Evolutionary conservation across 2,113 vertebrate species (phyloP).

Genomic region (Tenebrosternarchus preto): DNA sequence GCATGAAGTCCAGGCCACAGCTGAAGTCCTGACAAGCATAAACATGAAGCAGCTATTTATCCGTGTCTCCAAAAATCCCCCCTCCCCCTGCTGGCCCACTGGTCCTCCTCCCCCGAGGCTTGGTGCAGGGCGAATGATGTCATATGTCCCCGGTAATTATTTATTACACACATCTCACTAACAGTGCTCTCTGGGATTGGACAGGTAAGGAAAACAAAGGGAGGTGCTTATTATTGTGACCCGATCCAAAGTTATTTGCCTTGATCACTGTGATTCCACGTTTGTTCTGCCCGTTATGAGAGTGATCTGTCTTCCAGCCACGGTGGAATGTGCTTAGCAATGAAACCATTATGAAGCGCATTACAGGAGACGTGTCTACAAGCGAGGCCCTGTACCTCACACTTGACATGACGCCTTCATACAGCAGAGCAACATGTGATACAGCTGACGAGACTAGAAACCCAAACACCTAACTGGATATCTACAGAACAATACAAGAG

Average conservation of each 20-base stretch:
- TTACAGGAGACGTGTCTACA: conserved; percentile 36
- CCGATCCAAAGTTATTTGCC: conserved; percentile 16
- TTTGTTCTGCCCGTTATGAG: conserved; percentile 15
- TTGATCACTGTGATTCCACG: conserved; percentile 28
- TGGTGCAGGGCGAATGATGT: conserved; percentile 45
- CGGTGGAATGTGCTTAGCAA: conserved; percentile 11
- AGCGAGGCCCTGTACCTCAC: conserved; percentile 31
- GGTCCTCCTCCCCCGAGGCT: conserved; percentile 11
- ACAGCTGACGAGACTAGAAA: neutral
- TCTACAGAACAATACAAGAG: conserved; percentile 9
- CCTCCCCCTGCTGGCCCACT: neutral
- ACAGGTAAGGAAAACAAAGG: conserved; percentile 36
- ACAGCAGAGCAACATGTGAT: conserved; percentile 26
- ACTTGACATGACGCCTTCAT: conserved; percentile 38
- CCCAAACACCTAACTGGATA: neutral
- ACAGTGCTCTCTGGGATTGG: conserved; percentile 33
- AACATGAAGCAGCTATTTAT: conserved; percentile 61
- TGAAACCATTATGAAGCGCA: conserved; percentile 38
- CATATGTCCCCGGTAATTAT: conserved; percentile 42
- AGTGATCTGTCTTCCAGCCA: conserved; percentile 26
- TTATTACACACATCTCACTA: conserved; percentile 39
- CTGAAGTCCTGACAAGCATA: conserved; percentile 66
- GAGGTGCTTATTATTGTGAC: conserved; percentile 46
- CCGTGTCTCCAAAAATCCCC: conserved; percentile 50
- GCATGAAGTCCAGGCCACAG: conserved; percentile 62